A percentile compares a stretch with the other conserved stretches of the same genome.
These are phyloP conservation scores for Gambusia affinis DNA, from an alignment of 2,113 vertebrate genomes.

Conservation along the genomic window DNA sequence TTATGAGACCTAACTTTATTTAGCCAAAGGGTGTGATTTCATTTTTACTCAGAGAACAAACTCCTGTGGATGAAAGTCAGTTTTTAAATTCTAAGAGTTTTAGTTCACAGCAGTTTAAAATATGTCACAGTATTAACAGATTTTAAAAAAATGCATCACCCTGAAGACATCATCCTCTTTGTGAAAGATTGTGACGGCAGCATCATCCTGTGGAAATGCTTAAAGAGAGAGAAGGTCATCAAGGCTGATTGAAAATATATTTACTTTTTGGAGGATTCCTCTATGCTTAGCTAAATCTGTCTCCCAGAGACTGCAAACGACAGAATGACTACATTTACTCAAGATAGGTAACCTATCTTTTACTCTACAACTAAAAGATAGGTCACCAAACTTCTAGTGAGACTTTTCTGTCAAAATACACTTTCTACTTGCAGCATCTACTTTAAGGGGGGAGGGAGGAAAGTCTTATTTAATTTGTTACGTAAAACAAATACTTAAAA, in stretches of 20 bases:
- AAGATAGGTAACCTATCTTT: too few relatives aligned
- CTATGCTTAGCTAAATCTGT: too few relatives aligned
- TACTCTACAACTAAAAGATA: background rate
- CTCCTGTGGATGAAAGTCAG: background rate
- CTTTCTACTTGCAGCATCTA: conserved; percentile 14
- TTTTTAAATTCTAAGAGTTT: background rate
- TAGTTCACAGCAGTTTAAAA: background rate
- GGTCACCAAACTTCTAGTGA: conserved; percentile 32
- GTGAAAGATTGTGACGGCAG: background rate
- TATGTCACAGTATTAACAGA: background rate
- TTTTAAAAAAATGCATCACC: background rate
- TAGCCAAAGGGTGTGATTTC: background rate
- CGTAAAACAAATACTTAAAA: conserved; percentile 11
- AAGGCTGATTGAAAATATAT: background rate
- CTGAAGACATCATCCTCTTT: background rate
- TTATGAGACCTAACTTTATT: too few relatives aligned
- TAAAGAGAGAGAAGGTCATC: background rate
- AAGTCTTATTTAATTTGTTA: conserved; percentile 25
- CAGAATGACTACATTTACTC: background rate
- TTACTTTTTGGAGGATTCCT: too few relatives aligned
- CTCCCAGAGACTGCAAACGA: background rate
- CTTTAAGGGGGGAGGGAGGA: background rate
- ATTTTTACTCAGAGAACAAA: background rate
- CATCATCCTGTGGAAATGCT: background rate
- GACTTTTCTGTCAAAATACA: conserved; percentile 33